Base-by-base conservation (phyloP, 2,113 vertebrate species). In the Dolichotis patagonum region DNA sequence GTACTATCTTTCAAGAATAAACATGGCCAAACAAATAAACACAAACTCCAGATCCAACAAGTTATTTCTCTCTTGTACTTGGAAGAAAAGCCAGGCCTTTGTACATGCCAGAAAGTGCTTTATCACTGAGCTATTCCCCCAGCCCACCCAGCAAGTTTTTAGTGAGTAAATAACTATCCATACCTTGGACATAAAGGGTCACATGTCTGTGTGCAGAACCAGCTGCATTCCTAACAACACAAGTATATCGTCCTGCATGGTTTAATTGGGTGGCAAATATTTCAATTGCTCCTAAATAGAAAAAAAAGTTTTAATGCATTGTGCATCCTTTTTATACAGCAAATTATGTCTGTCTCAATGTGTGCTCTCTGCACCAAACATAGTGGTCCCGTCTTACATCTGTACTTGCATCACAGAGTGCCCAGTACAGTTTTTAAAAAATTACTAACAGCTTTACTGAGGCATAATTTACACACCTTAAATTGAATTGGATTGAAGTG, bases 171-270 rank as follows among this genome's bases (percentile, higher is more conserved):
- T 32, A 77, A 19, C 5, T 32, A 96, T 62, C 17, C 97, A 96
- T 98, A 99, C 99, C 99, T 75, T 99, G 99, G 58, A 99, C 99
- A 0, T 91, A 99, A 69, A 99, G 99, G 62, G 98, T 99, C 52
- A 99, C 97, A 0, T 99, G 98, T 78, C 99, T 98, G 35, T 99
- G 98, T 16, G 99, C 99, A 17, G 99, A 98, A 35, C 99, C 99
- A 4, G 99, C 99, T 0, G 99, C 94, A 2, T 99, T 99, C 95
- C 96, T 98, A 16, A 99, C 99, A 2, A 98, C 82, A 52, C 99
- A 99, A 0, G 98, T 98, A 81, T 99, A 99, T 54, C 95, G 99
- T 75, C 99, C 99, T 0, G 99, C 98, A 0, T 99, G 99, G 93
- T 96, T 97, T 46, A 99, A 91, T 58, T 99, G 98, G 89, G 99